Evolutionary conservation across 2,888 invertebrate species (phyloP).

Genomic region (Hydraecia micacea): DNA sequence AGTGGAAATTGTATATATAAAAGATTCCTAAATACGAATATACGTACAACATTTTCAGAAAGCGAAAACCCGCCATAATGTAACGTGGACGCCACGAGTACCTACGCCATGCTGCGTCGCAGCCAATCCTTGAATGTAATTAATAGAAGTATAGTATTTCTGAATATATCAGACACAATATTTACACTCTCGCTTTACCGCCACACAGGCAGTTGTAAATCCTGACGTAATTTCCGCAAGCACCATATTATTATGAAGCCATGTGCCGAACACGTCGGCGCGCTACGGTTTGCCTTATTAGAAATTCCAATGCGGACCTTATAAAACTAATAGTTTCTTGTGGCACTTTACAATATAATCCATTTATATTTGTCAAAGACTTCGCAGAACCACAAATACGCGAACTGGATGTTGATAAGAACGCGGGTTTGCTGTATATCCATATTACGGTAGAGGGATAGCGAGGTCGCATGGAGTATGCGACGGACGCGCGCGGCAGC

Average conservation of each 20-base stretch:
- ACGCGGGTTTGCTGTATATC: slow-evolving; percentile 89
- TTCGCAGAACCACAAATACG: slow-evolving; percentile 89
- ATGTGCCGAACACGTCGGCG: slow-evolving; percentile 89
- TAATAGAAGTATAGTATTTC: slow-evolving; percentile 60
- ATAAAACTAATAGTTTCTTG: slow-evolving; percentile 79
- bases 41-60: slow-evolving; percentile 63
- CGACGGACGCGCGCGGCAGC: slow-evolving; percentile 89
- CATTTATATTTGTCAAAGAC: slow-evolving; percentile 89
- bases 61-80: slow-evolving; percentile 84
- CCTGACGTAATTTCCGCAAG: slow-evolving; percentile 83
- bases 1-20: not conserved
- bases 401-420: slow-evolving; percentile 87
- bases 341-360: slow-evolving; percentile 90
- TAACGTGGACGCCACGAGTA: slow-evolving; percentile 87
- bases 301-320: slow-evolving; percentile 89
- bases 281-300: slow-evolving; percentile 85
- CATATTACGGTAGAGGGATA: slow-evolving; percentile 86
- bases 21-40: slow-evolving; percentile 4
- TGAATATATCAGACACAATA: slow-evolving; percentile 67
- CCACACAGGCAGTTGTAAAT: slow-evolving; percentile 74
- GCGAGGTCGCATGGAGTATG: slow-evolving; percentile 87
- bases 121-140: slow-evolving; percentile 61
- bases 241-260: slow-evolving; percentile 86
- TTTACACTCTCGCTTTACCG: slow-evolving; percentile 79
- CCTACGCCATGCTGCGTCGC: slow-evolving; percentile 76